Base-by-base conservation (phyloP, 2,797 vertebrate species). In the Tadarida brasiliensis region DNA sequence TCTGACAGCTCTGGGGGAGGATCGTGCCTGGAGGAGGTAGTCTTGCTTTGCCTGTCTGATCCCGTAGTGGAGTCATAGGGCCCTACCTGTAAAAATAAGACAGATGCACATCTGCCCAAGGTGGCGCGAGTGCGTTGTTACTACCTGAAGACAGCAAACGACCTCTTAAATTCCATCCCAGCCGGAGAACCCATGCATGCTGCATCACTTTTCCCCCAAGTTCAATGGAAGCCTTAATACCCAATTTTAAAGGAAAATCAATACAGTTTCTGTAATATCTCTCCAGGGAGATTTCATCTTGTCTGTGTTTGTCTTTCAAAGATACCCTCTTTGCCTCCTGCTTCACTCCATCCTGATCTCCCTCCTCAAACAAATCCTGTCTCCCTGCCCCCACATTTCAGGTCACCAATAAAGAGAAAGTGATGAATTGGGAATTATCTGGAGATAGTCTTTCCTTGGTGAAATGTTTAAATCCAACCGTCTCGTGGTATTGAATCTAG, bases 351-450 rank as follows among this genome's bases (percentile, higher is more conserved):
- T 76, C 63, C 77, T 61, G 33, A 33, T 89, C 61, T 30, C 74
- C 68, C 35, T 91, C 59, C 71, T 71, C 68, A 70, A 17, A 59
- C 44, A 80, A 39, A 83, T n/a, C 47, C 20, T 30, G 67, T 30
- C 81, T 57, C 26, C 30, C 47, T 74, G 30, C 44, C 65, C 15
- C 67, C 54, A 16, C 24, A 28, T 57, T 54, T 65, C 76, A 39
- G 81, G 71, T 94, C 84, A 63, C 90, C 74, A 59, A 47, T 88
- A 80, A 95, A 95, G 78, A 96, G 85, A 93, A 95, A 94, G 54
- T 47, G 71, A 96, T 93, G 87, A 97, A 51, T 92, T 1, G 12
- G 59, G 91, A 87, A 81, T 89, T 71, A 63, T 68, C 71, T 70
- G 49, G 82, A 19, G 11, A 57, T 81, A 39, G 0, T 74, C 95